Percentiles rank a stretch among this genome's conserved stretches.
phyloP scores from a whole-genome alignment of 2,888 invertebrate genomes.

The Xylocampa areola region DNA sequence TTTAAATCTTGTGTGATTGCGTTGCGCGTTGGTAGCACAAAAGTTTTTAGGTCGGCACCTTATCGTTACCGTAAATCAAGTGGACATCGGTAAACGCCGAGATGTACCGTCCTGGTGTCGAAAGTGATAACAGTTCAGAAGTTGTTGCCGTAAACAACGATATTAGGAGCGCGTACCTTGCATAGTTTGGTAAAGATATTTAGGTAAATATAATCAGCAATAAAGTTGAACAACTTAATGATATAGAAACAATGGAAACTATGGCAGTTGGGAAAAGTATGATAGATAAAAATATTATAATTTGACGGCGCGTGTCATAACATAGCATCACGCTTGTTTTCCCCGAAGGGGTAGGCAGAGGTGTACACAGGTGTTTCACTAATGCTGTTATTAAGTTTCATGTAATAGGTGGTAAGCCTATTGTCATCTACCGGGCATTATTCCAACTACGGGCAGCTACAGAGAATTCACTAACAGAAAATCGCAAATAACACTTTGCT shows the following conservation, averaged over 20 bases:
- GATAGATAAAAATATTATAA: no score
- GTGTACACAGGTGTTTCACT: no score
- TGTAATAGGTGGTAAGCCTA: no score
- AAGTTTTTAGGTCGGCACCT: slow-evolving; percentile 85
- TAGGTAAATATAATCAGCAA: slow-evolving; percentile 50
- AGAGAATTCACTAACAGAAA: no score
- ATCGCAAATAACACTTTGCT: no score
- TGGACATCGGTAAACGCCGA: slow-evolving; percentile 79
- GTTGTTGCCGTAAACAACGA: slow-evolving; percentile 77
- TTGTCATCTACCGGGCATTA: no score
- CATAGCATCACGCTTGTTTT: no score
- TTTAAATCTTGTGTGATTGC: slow-evolving; percentile 81
- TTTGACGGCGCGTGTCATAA: no score
- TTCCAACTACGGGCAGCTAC: no score
- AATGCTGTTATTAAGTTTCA: no score
- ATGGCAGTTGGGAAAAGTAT: slow-evolving; percentile 34
- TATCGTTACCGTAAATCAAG: slow-evolving; percentile 85
- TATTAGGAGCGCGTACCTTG: slow-evolving; percentile 64
- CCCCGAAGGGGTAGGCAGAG: no score
- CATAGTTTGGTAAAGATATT: slow-evolving; percentile 48
- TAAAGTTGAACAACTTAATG: slow-evolving; percentile 53
- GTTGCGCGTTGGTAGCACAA: slow-evolving; percentile 70
- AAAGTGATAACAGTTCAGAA: slow-evolving; percentile 82
- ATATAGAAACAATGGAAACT: slow-evolving; percentile 49
- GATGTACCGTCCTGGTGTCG: slow-evolving; percentile 74